A percentile compares a stretch with the other conserved stretches of the same genome.
phyloP scores from a whole-genome alignment of 2,797 vertebrate species.

The Sebastes dallii region DNA sequence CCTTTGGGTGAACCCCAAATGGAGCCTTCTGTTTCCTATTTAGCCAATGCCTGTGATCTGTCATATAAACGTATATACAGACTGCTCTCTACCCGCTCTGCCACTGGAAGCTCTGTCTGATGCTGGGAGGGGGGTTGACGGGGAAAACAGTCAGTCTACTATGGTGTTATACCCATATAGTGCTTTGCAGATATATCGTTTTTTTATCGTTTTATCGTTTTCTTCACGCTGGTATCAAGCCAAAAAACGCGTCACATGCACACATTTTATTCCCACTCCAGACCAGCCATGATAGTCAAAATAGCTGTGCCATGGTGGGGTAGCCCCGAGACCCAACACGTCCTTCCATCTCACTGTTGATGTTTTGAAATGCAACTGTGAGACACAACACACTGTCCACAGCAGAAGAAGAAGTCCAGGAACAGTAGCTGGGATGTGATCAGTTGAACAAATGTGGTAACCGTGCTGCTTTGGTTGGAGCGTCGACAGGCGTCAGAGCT shows the following conservation, averaged over 20 bases:
- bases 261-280: neutral
- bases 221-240: neutral
- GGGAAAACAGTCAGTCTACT: neutral
- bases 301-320: neutral
- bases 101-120: constrained; percentile 7
- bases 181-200: neutral
- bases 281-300: neutral
- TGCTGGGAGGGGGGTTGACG: neutral
- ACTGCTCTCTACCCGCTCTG: constrained; percentile 21
- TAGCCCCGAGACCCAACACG: neutral
- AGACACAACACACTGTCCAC: neutral
- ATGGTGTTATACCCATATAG: neutral
- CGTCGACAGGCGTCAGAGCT: neutral
- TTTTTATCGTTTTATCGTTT: no score
- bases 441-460: neutral
- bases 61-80: constrained; percentile 41
- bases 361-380: neutral
- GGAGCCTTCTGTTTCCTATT: constrained; percentile 74
- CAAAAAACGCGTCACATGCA: neutral
- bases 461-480: neutral
- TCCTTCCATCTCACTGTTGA: neutral
- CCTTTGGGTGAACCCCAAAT: constrained; percentile 77
- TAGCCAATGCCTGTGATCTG: constrained; percentile 57
- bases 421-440: neutral
- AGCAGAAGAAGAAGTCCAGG: neutral